Evolutionary conservation across 2,797 vertebrate species (phyloP).

Genomic region (Ctenopoma kingsleyae): DNA sequence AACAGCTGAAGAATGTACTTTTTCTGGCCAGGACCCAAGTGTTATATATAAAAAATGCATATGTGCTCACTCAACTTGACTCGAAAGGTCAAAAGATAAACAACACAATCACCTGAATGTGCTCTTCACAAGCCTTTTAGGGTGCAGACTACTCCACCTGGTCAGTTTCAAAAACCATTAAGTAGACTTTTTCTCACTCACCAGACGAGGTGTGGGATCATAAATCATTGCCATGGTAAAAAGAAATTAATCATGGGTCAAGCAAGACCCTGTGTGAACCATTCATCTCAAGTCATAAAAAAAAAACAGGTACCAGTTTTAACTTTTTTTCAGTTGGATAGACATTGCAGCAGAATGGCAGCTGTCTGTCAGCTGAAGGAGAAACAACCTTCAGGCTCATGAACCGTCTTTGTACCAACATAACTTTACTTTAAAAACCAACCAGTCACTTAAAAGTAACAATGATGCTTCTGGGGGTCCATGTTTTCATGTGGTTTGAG

Average conservation of each 20-base stretch:
- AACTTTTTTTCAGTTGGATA: constrained; percentile 13
- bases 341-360: neutral
- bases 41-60: constrained; percentile 32
- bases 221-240: constrained; percentile 62
- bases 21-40: constrained; percentile 31
- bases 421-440: constrained; percentile 1
- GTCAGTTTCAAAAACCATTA: constrained; percentile 57
- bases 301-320: constrained; percentile 36
- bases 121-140: constrained; percentile 41
- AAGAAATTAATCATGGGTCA: constrained; percentile 64
- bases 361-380: constrained; percentile 26
- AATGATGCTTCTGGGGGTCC: neutral
- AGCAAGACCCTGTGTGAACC: constrained; percentile 42
- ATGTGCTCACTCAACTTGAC: constrained; percentile 21
- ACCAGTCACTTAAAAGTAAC: constrained; percentile 5
- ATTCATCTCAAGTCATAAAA: constrained; percentile 53
- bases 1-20: constrained; percentile 39
- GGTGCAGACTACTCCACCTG: constrained; percentile 47
- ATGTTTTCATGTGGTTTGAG: neutral
- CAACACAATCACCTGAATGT: constrained; percentile 41
- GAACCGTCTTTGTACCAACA: constrained; percentile 1
- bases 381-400: neutral
- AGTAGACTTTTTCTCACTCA: constrained; percentile 65
- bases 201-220: constrained; percentile 53
- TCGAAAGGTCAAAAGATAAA: constrained; percentile 50